Evolutionary conservation across 2,113 vertebrate species (phyloP).

Genomic region (Gobio gobio): DNA sequence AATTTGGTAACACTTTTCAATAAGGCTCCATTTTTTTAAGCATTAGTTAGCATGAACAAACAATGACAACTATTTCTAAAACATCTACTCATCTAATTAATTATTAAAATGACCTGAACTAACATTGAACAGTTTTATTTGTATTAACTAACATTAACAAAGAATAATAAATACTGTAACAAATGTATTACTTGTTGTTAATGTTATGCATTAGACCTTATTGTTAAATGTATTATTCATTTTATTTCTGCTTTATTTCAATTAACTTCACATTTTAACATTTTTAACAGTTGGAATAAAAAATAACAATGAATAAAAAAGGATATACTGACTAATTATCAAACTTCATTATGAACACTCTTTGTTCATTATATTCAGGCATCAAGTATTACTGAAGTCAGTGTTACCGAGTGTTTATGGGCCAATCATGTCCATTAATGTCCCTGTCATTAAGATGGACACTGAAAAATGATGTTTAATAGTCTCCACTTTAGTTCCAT

Average conservation of each 20-base stretch:
- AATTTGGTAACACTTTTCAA: too few relatives aligned
- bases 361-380: neutral
- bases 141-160: too few relatives aligned
- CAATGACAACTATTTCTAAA: too few relatives aligned
- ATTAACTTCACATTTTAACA: neutral
- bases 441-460: constrained; percentile 77
- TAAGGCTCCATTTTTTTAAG: too few relatives aligned
- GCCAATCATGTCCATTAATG: constrained; percentile 71
- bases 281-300: neutral
- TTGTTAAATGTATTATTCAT: too few relatives aligned
- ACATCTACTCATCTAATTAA: too few relatives aligned
- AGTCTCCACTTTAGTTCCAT: constrained; percentile 72
- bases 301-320: neutral
- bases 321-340: neutral
- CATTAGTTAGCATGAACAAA: too few relatives aligned
- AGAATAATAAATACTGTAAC: too few relatives aligned
- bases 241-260: neutral
- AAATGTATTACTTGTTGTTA: too few relatives aligned
- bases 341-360: neutral
- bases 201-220: too few relatives aligned
- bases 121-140: too few relatives aligned
- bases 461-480: constrained; percentile 79
- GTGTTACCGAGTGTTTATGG: constrained; percentile 58
- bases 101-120: too few relatives aligned
- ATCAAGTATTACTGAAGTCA: constrained; percentile 4